These are phyloP conservation scores for Coreius guichenoti DNA, from an alignment of 2,797 vertebrate genomes.

Conservation along the genomic window DNA sequence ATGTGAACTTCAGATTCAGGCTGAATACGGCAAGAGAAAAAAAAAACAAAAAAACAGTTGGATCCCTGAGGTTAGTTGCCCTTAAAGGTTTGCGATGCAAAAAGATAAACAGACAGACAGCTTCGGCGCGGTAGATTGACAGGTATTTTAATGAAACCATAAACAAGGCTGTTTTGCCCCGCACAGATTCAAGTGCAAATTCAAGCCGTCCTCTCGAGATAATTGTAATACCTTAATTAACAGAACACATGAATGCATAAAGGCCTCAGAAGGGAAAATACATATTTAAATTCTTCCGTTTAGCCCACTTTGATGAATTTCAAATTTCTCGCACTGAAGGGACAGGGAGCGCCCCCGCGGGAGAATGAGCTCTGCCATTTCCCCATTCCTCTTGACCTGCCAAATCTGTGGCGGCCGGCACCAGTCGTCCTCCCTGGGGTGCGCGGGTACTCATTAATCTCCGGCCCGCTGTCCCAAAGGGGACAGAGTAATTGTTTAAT, in stretches of 20 bases:
- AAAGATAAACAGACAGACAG: slow-evolving; percentile 37
- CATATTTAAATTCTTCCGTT: slow-evolving; percentile 55
- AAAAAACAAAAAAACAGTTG: background rate
- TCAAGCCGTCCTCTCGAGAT: slow-evolving; percentile 33
- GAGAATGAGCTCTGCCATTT: slow-evolving; percentile 58
- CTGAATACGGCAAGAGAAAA: slow-evolving; percentile 24
- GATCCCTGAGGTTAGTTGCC: slow-evolving; percentile 41
- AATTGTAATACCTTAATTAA: slow-evolving; percentile 50
- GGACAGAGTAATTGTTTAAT: slow-evolving; percentile 60
- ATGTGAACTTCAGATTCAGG: slow-evolving; percentile 52
- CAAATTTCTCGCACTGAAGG: slow-evolving; percentile 38
- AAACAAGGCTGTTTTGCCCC: slow-evolving; percentile 35
- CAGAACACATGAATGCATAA: slow-evolving; percentile 30
- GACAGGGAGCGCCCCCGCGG: slow-evolving; percentile 41
- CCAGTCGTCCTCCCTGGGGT: slow-evolving; percentile 47
- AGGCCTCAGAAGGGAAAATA: slow-evolving; percentile 43
- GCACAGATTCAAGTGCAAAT: slow-evolving; percentile 44
- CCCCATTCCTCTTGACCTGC: slow-evolving; percentile 62
- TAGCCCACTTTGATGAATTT: slow-evolving; percentile 51
- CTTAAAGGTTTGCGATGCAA: slow-evolving; percentile 25
- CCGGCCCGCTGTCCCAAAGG: slow-evolving; percentile 50
- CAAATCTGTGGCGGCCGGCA: slow-evolving; percentile 57
- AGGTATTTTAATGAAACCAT: slow-evolving; percentile 35
- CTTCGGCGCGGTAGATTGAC: slow-evolving; percentile 33
- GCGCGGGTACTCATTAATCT: slow-evolving; percentile 58